Evolutionary conservation across 2,113 vertebrate genomes (phyloP), one percentile per base, ranked within the genome.

Genomic region (Penelope pileata): DNA sequence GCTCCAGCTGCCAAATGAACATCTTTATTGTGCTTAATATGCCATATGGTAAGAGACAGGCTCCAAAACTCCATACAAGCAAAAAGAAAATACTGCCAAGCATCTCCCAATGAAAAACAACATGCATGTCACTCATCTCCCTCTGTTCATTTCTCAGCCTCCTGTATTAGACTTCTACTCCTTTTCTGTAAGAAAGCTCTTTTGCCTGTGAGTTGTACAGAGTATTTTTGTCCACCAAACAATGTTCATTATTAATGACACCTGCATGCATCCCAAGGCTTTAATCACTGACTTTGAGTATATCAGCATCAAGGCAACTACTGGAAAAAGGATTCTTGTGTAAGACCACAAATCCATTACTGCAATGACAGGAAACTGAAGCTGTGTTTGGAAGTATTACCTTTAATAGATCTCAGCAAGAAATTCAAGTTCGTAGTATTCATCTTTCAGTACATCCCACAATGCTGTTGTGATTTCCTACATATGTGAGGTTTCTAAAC

Each of bases 1-100:
- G 72, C 89, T 95, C 86, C 90, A 96, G 94, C 96, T 97, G 96
- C 97, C 97, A 98, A 94, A 92, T 96, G 97, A 97, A 96, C 97
- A 96, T 93, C 95, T 96, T 97, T 97, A 96, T 92, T 97, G 92
- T 95, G 83, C 93, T 95, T 88, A 95, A 97, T 92, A 90, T 86
- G 90, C 97, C 97, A 96, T 97, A 96, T 96, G 97, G 95, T 91
- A 88, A 9, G 51, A 97, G 92, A 93, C 67, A 67, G 81, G 62
- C 86, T 97, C 88, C 91, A 96, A 94, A 93, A 94, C 88, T 85
- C 90, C 45, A 1, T 62, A 87, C 86, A 96, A 90, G 91, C 62
- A 80, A 67, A 94, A 54, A 23, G 38, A 76, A 94, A 90, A 30
- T n/a, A 63, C 66, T 95, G 94, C 96, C 96, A 97, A 96, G 76